A percentile compares a stretch with the other conserved stretches of the same genome.
These are phyloP conservation scores for Bombus breviceps DNA, from an alignment of 1,140 invertebrate genomes.

Conservation along the genomic window DNA sequence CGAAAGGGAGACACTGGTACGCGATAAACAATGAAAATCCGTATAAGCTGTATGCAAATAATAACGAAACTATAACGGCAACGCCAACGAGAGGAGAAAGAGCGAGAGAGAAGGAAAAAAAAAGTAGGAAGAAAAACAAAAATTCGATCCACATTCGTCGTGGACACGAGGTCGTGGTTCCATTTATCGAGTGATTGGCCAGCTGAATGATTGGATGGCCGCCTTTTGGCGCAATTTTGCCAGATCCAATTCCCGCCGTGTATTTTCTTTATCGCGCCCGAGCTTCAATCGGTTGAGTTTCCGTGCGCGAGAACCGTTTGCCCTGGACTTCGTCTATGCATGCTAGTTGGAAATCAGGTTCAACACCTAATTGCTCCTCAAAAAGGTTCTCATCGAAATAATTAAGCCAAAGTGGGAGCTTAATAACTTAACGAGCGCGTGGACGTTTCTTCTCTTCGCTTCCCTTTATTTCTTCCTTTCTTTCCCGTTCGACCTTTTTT, in stretches of 20 bases:
- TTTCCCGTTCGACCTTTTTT: not conserved
- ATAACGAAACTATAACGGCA: not conserved
- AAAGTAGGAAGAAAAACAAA: not conserved
- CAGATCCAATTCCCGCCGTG: conserved; percentile 6
- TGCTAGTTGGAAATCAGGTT: not conserved
- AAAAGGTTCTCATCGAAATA: not conserved
- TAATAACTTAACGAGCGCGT: not conserved
- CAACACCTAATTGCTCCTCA: conserved; percentile 24
- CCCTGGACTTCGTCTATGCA: not conserved
- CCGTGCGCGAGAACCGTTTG: not conserved
- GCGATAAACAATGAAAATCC: conserved; percentile 20
- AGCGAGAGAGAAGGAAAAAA: not conserved
- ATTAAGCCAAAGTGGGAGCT: not conserved
- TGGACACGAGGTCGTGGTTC: conserved; percentile 6
- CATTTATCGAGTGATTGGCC: conserved; percentile 46
- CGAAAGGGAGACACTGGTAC: not conserved
- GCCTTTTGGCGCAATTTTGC: conserved; percentile 32
- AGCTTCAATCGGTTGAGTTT: not conserved
- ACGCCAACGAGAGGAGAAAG: too few relatives aligned
- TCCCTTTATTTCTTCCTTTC: not conserved
- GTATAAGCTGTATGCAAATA: conserved; percentile 15
- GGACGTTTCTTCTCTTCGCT: not conserved
- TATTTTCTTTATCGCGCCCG: conserved; percentile 16
- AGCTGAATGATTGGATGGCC: conserved; percentile 38
- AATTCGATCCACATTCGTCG: not conserved